phyloP scores from a whole-genome alignment of 2,113 vertebrate species.

The Marmota flaviventris region DNA sequence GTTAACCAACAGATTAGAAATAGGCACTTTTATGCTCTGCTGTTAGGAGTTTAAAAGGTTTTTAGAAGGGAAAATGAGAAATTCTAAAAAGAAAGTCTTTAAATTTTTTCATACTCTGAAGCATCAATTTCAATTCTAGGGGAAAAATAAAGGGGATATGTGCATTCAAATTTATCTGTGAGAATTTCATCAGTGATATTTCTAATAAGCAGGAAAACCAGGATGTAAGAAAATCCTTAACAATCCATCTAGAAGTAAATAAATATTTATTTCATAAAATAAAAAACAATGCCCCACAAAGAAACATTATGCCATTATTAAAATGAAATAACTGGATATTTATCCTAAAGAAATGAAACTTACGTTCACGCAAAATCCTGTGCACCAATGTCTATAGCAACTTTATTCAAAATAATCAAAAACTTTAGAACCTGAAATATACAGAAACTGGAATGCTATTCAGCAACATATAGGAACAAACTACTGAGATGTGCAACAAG shows the following conservation, averaged over 20 bases:
- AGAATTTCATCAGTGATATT: conserved; percentile 27
- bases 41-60: neutral
- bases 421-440: conserved; percentile 10
- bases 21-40: neutral
- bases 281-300: conserved; percentile 31
- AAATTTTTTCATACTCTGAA: neutral
- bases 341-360: conserved; percentile 49
- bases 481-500: neutral
- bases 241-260: conserved; percentile 10
- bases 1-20: conserved; percentile 25
- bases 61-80: conserved; percentile 37
- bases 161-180: neutral
- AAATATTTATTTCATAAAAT: conserved; percentile 36
- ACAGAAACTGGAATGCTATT: neutral
- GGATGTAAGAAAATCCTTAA: neutral
- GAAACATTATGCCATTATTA: conserved; percentile 46
- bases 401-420: conserved; percentile 20
- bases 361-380: neutral
- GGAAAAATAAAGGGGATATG: neutral
- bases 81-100: neutral
- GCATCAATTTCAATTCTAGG: neutral
- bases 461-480: neutral
- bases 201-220: neutral
- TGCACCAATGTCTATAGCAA: neutral
- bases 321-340: conserved; percentile 44